phyloP scores from a whole-genome alignment of 2,888 invertebrate genomes.

The Psylliodes chrysocephalus region DNA sequence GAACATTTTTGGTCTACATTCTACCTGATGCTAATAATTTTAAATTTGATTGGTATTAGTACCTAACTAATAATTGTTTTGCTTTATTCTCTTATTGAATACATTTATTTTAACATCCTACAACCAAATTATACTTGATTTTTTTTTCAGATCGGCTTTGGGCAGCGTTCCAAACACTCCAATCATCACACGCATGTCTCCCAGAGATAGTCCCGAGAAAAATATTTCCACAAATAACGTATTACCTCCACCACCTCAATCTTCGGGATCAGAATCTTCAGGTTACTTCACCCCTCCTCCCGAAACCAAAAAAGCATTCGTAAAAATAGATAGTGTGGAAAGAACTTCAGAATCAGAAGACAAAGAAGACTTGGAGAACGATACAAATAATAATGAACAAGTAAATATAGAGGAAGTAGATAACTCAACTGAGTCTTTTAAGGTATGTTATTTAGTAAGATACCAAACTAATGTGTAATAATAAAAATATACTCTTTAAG shows the following conservation, averaged over 20 bases:
- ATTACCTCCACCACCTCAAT: conserved; percentile 46
- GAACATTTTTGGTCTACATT: too few species aligned
- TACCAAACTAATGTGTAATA: too few species aligned
- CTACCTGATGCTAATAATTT: too few species aligned
- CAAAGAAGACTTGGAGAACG: conserved; percentile 33
- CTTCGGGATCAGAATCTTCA: conserved; percentile 62
- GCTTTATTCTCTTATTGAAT: too few species aligned
- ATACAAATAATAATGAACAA: conserved; percentile 39
- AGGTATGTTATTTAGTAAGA: too few species aligned
- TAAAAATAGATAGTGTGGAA: conserved; percentile 49
- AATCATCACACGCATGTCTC: conserved; percentile 41
- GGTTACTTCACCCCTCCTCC: conserved; percentile 63
- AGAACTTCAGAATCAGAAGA: conserved; percentile 36
- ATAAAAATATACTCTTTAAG: too few species aligned
- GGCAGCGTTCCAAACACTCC: conserved; percentile 35
- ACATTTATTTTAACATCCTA: too few species aligned
- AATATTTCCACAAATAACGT: conserved; percentile 22
- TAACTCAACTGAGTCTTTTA: conserved; percentile 3
- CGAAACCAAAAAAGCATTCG: conserved; percentile 53
- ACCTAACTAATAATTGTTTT: too few species aligned
- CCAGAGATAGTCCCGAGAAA: conserved; percentile 30
- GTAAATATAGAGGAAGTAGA: conserved; percentile 18
- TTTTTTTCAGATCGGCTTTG: conserved; percentile 27
- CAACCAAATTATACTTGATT: too few species aligned
- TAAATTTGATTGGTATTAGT: too few species aligned